Conservation (phyloP, 2,797 vertebrate species). For the Cyclura pinguis region DNA sequence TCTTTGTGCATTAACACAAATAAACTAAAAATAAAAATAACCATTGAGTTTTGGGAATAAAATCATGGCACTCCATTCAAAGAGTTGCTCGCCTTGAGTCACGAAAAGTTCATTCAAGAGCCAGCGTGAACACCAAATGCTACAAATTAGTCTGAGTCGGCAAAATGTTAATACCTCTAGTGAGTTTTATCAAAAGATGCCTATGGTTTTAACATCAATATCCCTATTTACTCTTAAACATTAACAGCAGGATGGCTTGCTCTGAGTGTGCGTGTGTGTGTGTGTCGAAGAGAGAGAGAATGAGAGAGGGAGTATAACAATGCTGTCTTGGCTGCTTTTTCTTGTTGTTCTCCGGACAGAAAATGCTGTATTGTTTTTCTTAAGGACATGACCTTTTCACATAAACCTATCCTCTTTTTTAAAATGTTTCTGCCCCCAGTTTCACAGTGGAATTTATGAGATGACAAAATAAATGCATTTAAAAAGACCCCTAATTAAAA, state of each 20-base stretch:
- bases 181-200: constrained; percentile 75
- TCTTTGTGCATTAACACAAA: too few species aligned
- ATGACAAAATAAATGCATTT: constrained; percentile 64
- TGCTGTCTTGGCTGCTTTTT: constrained; percentile 47
- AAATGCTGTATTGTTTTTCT: constrained; percentile 9
- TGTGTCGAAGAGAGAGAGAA: neutral
- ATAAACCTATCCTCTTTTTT: constrained; percentile 37
- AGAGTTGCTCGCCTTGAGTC: neutral
- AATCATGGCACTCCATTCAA: neutral
- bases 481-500: neutral
- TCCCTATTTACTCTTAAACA: constrained; percentile 72
- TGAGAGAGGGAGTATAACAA: constrained; percentile 51
- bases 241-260: constrained; percentile 62
- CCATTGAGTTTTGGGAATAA: too few species aligned
- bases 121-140: constrained; percentile 72
- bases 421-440: constrained; percentile 1
- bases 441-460: constrained; percentile 63
- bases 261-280: neutral
- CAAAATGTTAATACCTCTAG: constrained; percentile 72
- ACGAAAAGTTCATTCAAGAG: constrained; percentile 67
- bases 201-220: constrained; percentile 41
- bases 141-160: constrained; percentile 77
- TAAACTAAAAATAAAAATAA: neutral
- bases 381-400: constrained; percentile 61
- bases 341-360: constrained; percentile 30